Evolutionary conservation across 2,113 vertebrate genomes (phyloP), one percentile per base, ranked within the genome.

Genomic region (Neodontobutis hainanensis): DNA sequence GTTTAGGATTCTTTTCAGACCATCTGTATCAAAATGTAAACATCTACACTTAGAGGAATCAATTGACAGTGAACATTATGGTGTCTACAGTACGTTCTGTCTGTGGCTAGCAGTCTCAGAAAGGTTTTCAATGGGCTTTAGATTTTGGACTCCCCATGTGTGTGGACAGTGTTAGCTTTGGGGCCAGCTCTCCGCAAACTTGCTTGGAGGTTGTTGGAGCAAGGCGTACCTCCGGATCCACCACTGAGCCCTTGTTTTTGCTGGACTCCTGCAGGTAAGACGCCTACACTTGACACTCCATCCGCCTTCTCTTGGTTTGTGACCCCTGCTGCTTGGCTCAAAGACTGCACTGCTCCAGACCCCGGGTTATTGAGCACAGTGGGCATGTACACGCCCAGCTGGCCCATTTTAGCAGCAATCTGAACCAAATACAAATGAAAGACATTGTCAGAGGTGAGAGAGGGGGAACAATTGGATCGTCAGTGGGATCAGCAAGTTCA

Each of bases 401-500:
- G 79, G 2, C 66, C 49, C 44, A 84, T 36, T 69, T 62, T 52
- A 47, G 76, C 86, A 61, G 34, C 79, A 42, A 70, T 70, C 88
- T 91, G 70, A 62, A 82, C 71, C 8, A 61, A 5, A 77, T 16
- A 67, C 10, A 43, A 35, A 56, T 44, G 42, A 64, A 15, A 67
- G 14, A 64, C 58, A 51, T 0, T 58, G 47, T 64, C 9, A 45
- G 63, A 75, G 71, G 55, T 0, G 5, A 64, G 11, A 69, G 40
- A 57, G 68, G 52, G 16, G 52, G 51, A 35, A n/a, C 8, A 32
- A 19, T 34, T 50, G 43, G 15, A 10, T 59, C 12, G 12, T 52
- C 62, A 34, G 0, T 5, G 19, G 65, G 81, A 75, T 82, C 77
- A 77, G 1, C 70, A 73, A 78, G 81, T 84, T 84, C 74, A 70